Evolutionary conservation across 1,140 invertebrate species (phyloP).

Genomic region (Pachypsylla venusta): DNA sequence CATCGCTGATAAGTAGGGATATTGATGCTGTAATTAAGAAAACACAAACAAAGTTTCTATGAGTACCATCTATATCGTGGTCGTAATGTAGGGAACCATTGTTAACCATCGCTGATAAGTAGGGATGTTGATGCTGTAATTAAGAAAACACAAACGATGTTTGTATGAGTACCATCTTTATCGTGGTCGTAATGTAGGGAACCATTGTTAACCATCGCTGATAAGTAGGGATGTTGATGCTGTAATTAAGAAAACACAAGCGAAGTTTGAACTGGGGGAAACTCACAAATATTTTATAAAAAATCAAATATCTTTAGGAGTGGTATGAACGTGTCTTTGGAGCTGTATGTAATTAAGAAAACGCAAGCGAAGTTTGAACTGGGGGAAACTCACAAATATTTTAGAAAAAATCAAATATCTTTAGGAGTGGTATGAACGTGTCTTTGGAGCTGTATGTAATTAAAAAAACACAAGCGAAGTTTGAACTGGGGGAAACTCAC

Average conservation of each 20-base stretch:
- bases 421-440: no score
- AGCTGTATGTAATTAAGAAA: slow-evolving; percentile 23
- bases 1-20: slow-evolving; percentile 97
- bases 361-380: slow-evolving; percentile 12
- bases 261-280: slow-evolving; percentile 8
- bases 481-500: not conserved
- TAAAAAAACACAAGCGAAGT: slow-evolving; percentile 17
- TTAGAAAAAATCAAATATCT: no score
- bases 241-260: slow-evolving; percentile 22
- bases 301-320: no score
- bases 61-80: slow-evolving; percentile 95
- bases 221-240: slow-evolving; percentile 92
- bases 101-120: slow-evolving; percentile 96
- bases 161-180: slow-evolving; percentile 90
- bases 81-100: slow-evolving; percentile 93
- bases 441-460: no score
- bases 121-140: slow-evolving; percentile 78
- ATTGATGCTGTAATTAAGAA: slow-evolving; percentile 43
- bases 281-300: no score
- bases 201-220: slow-evolving; percentile 97
- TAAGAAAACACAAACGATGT: slow-evolving; percentile 17
- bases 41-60: slow-evolving; percentile 77
- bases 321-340: no score
- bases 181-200: slow-evolving; percentile 93
- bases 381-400: slow-evolving; percentile 1